Evolutionary conservation across 2,888 invertebrate species (phyloP), one percentile per base, ranked within the genome.

Genomic region (Ornithoptera priamus): DNA sequence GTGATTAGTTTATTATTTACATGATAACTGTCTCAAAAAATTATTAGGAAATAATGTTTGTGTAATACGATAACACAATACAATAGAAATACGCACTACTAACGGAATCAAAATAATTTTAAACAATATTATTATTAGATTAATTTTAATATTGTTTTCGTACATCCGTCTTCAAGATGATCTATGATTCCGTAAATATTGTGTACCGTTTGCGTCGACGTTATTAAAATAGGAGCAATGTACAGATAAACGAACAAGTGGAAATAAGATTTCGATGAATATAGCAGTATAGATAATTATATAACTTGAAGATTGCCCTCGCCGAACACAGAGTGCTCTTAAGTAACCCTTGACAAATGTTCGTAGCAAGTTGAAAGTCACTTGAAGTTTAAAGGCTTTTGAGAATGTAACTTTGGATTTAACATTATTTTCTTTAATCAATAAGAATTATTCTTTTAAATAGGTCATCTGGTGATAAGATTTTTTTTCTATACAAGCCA

Each of bases 251-350:
- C 56, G n/a, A 56, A 56, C 10, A 56, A 56, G 2, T 18, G 56
- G n/a, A 56, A 56, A 56, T 56, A 56, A n/a, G 56, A 4, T 20
- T 56, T 56, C 56, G n/a, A 56, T 56, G n/a, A 56, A 56, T 56
- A 56, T 20, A 56, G 15, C 18, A 56, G 56, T 56, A 7, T 56
- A 20, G 56, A 56, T 56, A 5, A 20, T 56, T 56, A 30, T 30
- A 60, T 30, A 60, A 60, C 36, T 60, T 60, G 36, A 60, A 24
- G 18, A 22, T 36, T 60, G 60, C 24, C 60, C 18, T 6, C 30
- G 15, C 30, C 30, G 24, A 60, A 17, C 22, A 30, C 24, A 12
- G 18, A 60, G 24, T 24, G 30, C 60, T 60, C 30, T 60, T 60
- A 60, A 30, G 30, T 60, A 60, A 60, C 18, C 60, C 36, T 30